These are phyloP conservation scores for Murina feae DNA, from an alignment of 2,113 vertebrate species.

Conservation along the genomic window DNA sequence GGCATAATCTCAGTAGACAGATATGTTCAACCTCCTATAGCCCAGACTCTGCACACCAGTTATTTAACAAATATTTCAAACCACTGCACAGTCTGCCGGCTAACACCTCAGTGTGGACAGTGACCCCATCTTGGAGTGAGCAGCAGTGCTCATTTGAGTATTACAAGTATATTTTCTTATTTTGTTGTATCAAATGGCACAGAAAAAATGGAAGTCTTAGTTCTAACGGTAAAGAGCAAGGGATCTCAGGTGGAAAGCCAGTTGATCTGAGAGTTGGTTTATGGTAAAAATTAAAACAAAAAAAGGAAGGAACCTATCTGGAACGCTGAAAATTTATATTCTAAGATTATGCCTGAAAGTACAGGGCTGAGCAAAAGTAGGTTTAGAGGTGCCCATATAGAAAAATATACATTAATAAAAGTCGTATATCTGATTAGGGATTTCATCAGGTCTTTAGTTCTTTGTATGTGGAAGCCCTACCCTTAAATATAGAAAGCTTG, in stretches of 20 bases:
- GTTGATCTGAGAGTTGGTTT: background rate
- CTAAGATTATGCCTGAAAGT: background rate
- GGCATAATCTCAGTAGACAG: constrained; percentile 23
- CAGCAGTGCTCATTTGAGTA: background rate
- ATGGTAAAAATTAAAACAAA: background rate
- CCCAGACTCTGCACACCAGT: background rate
- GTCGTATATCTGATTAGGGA: background rate
- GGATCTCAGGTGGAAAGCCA: background rate
- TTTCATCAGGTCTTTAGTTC: background rate
- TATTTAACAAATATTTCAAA: constrained; percentile 13
- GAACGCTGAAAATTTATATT: background rate
- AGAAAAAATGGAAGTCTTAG: background rate
- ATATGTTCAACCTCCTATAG: background rate
- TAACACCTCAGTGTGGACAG: background rate
- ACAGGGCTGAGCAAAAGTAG: background rate
- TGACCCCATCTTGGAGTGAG: background rate
- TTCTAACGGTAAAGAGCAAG: background rate
- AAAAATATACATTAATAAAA: background rate
- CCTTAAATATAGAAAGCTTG: background rate
- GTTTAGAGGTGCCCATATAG: background rate
- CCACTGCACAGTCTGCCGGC: background rate
- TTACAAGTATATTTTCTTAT: background rate
- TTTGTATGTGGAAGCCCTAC: background rate
- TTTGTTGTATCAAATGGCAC: background rate
- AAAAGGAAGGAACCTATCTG: background rate